Conservation (phyloP, 2,113 vertebrate species). For the Erythrocebus patas region DNA sequence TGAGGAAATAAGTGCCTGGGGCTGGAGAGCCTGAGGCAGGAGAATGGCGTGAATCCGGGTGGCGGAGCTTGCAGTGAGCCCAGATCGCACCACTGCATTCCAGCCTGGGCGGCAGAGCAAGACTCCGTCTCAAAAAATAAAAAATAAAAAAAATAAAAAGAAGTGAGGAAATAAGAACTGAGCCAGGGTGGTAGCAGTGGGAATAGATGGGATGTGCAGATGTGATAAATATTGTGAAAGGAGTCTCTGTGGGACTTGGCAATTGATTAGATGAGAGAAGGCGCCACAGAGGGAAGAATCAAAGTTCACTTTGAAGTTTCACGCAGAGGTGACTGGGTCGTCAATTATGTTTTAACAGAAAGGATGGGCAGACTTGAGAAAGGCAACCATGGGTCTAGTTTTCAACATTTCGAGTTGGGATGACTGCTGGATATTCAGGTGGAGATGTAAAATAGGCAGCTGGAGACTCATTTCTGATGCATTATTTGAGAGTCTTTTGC, state of each 20-base stretch:
- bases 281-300: background rate
- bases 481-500: background rate
- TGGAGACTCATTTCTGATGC: constrained; percentile 20
- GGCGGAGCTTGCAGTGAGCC: too few species aligned
- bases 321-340: background rate
- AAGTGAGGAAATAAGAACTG: background rate
- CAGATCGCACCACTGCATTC: too few species aligned
- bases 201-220: background rate
- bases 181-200: background rate
- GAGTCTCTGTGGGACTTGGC: background rate
- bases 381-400: background rate
- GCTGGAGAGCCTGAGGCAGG: too few species aligned
- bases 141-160: background rate
- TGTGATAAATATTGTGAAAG: background rate
- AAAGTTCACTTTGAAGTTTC: constrained; percentile 41
- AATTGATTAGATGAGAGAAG: background rate
- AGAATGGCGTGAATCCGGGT: too few species aligned
- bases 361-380: background rate
- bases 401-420: background rate
- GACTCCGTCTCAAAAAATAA: too few species aligned
- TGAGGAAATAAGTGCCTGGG: background rate
- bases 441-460: background rate
- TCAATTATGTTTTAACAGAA: background rate
- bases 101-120: too few species aligned
- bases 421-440: background rate